These are phyloP conservation scores for Epinotia brunnichana DNA, from an alignment of 2,888 invertebrate genomes.

Conservation along the genomic window DNA sequence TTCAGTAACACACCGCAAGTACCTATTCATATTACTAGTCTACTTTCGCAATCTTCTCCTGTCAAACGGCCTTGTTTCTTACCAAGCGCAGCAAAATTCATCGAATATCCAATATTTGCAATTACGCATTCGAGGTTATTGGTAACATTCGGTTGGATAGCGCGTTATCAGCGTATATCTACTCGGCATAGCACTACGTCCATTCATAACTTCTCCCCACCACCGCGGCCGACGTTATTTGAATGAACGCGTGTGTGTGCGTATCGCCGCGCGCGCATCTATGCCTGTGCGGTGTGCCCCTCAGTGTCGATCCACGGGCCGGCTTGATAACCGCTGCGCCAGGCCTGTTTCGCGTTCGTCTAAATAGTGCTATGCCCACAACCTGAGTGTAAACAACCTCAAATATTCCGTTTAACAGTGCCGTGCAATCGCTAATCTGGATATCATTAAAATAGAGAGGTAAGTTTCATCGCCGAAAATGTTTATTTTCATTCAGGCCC, in stretches of 20 bases:
- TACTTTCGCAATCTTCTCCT: conserved; percentile 46
- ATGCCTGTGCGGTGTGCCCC: conserved; percentile 54
- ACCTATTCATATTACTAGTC: conserved; percentile 33
- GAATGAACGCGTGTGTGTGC: conserved; percentile 73
- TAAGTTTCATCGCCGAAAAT: conserved; percentile 62
- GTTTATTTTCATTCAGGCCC: conserved; percentile 80
- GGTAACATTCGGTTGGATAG: conserved; percentile 48
- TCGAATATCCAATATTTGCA: conserved; percentile 46
- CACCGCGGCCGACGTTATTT: conserved; percentile 59
- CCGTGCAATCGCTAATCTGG: conserved; percentile 79
- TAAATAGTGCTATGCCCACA: conserved; percentile 71
- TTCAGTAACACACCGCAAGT: conserved; percentile 8
- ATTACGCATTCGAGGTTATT: conserved; percentile 35
- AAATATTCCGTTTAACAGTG: conserved; percentile 64
- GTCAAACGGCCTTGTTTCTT: conserved; percentile 51
- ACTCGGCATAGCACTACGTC: conserved; percentile 76
- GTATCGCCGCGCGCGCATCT: conserved; percentile 72
- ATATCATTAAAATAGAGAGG: conserved; percentile 80
- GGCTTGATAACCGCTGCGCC: conserved; percentile 59
- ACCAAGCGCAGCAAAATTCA: conserved; percentile 53
- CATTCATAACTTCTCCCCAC: conserved; percentile 81
- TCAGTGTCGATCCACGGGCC: conserved; percentile 71
- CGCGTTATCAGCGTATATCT: conserved; percentile 80
- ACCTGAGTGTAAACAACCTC: conserved; percentile 67
- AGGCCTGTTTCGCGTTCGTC: conserved; percentile 53